Conservation (phyloP, 1,140 invertebrate genomes). For the Protaetia brevitarsis region DNA sequence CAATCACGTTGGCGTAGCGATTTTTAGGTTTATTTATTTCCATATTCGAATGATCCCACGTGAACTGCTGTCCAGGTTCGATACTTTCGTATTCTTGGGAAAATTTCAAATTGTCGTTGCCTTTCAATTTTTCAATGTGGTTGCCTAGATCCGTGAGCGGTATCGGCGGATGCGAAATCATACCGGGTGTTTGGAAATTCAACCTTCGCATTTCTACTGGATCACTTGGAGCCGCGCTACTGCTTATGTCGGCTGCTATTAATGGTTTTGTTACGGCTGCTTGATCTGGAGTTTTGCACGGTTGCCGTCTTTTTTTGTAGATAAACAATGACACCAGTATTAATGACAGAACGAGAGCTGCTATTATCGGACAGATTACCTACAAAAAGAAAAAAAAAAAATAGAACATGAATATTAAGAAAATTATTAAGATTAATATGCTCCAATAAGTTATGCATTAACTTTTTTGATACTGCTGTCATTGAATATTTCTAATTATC, state of each 20-base stretch:
- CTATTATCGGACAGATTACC: slow-evolving; percentile 71
- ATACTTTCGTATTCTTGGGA: slow-evolving; percentile 96
- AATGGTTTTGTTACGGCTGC: slow-evolving; percentile 83
- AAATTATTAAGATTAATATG: too few species aligned
- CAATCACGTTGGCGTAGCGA: slow-evolving; percentile 99
- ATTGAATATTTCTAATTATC: too few species aligned
- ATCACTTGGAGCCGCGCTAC: slow-evolving; percentile 77
- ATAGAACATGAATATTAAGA: not conserved
- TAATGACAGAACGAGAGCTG: slow-evolving; percentile 72
- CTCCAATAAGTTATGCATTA: too few species aligned
- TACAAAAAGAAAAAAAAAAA: not conserved
- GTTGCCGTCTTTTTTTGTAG: slow-evolving; percentile 74
- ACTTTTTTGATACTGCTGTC: too few species aligned
- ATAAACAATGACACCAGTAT: slow-evolving; percentile 77
- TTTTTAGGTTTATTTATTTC: slow-evolving; percentile 99
- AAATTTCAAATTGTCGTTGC: slow-evolving; percentile 96
- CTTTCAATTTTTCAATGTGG: slow-evolving; percentile 94
- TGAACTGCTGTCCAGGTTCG: slow-evolving; percentile 98
- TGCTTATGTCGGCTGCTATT: slow-evolving; percentile 73
- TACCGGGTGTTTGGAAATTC: slow-evolving; percentile 96
- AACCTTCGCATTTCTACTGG: slow-evolving; percentile 93
- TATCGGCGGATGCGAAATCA: slow-evolving; percentile 96
- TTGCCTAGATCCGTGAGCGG: slow-evolving; percentile 88
- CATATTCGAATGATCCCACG: slow-evolving; percentile 98
- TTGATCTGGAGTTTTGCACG: slow-evolving; percentile 86